Conservation (phyloP, 2,888 invertebrate species). For the Cephalotes varians region DNA sequence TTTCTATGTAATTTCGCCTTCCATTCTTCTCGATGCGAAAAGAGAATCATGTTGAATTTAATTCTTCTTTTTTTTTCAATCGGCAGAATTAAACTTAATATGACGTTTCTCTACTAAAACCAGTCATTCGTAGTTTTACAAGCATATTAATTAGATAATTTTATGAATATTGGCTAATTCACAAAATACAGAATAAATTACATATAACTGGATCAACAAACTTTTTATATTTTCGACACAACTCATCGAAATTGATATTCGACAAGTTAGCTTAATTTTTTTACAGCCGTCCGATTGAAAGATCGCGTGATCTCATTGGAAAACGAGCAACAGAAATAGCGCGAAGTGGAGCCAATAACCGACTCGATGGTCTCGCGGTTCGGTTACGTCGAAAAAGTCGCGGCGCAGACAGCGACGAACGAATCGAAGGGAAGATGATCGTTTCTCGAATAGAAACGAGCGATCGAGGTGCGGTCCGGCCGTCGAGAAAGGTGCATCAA, state of each 20-base stretch:
- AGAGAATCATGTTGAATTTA: too few species aligned
- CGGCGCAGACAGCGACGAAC: background rate
- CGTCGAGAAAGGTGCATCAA: slow-evolving; percentile 84
- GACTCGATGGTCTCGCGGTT: background rate
- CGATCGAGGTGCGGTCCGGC: slow-evolving; percentile 74
- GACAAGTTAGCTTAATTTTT: background rate
- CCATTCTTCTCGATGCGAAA: too few species aligned
- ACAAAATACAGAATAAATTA: background rate
- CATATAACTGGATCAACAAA: background rate
- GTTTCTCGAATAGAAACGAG: slow-evolving; percentile 56
- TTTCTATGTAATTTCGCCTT: background rate
- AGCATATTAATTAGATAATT: background rate
- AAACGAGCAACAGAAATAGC: background rate
- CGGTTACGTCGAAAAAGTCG: slow-evolving; percentile 1
- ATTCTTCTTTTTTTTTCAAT: background rate
- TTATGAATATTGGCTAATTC: background rate
- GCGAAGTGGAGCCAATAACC: background rate
- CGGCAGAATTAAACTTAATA: background rate
- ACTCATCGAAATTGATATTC: background rate
- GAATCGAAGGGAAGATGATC: slow-evolving; percentile 13
- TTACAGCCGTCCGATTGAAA: background rate
- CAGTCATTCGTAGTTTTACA: background rate
- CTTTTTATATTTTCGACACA: background rate
- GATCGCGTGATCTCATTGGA: background rate
- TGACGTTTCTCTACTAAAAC: background rate